These are phyloP conservation scores for Apoderus coryli DNA, from an alignment of 2,888 invertebrate species.

Conservation along the genomic window DNA sequence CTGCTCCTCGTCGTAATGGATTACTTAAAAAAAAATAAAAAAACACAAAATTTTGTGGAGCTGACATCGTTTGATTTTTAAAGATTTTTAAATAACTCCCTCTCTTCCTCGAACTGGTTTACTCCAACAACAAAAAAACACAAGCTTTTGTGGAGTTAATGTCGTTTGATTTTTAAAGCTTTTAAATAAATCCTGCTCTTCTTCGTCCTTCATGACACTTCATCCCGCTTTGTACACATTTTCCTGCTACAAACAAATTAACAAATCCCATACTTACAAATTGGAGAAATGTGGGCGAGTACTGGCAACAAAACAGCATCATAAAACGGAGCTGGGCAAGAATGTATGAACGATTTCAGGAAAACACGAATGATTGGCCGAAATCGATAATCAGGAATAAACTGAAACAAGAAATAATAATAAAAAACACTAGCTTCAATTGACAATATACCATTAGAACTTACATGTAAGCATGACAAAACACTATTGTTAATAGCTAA, in stretches of 20 bases:
- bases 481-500: slow-evolving; percentile 58
- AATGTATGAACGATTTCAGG: slow-evolving; percentile 71
- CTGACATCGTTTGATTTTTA: too few species aligned
- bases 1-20: too few species aligned
- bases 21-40: too few species aligned
- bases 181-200: too few species aligned
- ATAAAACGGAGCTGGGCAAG: slow-evolving; percentile 73
- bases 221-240: too few species aligned
- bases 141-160: too few species aligned
- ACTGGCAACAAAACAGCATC: slow-evolving; percentile 64
- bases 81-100: too few species aligned
- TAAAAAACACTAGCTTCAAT: slow-evolving; percentile 4
- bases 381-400: slow-evolving; percentile 74
- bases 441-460: slow-evolving; percentile 12
- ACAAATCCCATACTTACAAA: slow-evolving; percentile 45
- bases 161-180: too few species aligned
- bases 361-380: slow-evolving; percentile 72
- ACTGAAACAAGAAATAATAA: slow-evolving; percentile 35
- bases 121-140: too few species aligned
- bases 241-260: slow-evolving; percentile 5
- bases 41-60: too few species aligned
- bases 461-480: slow-evolving; percentile 49
- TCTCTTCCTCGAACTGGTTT: too few species aligned
- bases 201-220: too few species aligned
- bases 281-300: slow-evolving; percentile 60